Percentiles rank a stretch among this genome's conserved stretches.
Conservation (phyloP, 2,888 invertebrate species). For the Antheraea yamamai region DNA sequence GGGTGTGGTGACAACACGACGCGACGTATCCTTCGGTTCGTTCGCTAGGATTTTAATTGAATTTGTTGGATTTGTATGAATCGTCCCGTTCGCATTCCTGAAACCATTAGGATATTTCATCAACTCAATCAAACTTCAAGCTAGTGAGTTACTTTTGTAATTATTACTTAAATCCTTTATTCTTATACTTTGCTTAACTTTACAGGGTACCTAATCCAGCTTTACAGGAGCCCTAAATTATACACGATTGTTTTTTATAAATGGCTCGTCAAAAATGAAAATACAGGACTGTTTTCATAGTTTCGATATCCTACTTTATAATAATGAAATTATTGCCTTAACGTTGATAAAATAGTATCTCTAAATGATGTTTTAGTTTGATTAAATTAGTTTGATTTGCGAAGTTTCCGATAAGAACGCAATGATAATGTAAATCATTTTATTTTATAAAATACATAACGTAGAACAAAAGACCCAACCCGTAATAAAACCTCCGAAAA, state of each 20-base stretch:
- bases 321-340: no score
- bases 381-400: no score
- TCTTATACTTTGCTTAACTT: background rate
- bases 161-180: background rate
- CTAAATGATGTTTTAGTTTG: no score
- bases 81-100: constrained; percentile 21
- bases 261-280: no score
- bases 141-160: background rate
- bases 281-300: no score
- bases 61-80: constrained; percentile 43
- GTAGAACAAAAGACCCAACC: background rate
- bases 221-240: background rate
- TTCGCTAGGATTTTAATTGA: constrained; percentile 48
- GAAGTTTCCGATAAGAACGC: no score
- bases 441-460: background rate
- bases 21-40: constrained; percentile 25
- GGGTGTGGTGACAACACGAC: background rate
- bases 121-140: constrained; percentile 1
- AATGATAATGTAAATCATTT: no score
- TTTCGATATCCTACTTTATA: no score
- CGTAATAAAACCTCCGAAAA: background rate
- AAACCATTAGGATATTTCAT: background rate
- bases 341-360: no score
- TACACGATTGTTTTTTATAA: no score
- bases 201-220: background rate